Base-by-base conservation (phyloP, 1,140 invertebrate genomes). In the Lucilia cuprina region DNA sequence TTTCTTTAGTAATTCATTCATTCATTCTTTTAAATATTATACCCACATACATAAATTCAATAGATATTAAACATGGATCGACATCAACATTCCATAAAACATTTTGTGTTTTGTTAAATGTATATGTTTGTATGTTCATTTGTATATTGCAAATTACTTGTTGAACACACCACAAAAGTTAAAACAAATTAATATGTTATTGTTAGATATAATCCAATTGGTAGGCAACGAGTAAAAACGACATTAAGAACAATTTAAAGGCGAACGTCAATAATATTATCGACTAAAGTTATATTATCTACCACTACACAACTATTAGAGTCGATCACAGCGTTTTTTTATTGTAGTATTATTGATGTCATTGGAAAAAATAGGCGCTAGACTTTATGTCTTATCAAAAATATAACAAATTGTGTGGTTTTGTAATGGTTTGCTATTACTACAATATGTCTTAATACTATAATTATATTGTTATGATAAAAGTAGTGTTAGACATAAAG, bases 351-450 rank as follows among this genome's bases (percentile, higher is more conserved):
- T 2, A 9, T 75, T 75, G 74, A 75, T 75, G 74, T 77, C 74
- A 41, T 41, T 77, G 50, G 50, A 55, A 14, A 14, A 55, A 55
- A 55, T 55, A 14, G 50, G 50, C 50, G 50, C 50, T 55, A 55
- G 50, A 55, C 50, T 55, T 55, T 77, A 77, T 17, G 35, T 77
- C 74, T 77, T 77, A 77, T 77, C 74, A 77, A 77, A 47, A 41
- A 10, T 75, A 34, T 14, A 17, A 17, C 30, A n/a, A 35, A 41
- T 35, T n/a, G n/a, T 41, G 74, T 77, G 13, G 35, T 41, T 41
- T 30, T 17, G 50, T 55, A 55, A 2, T 55, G 50, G 50, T 55
- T 30, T 17, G 50, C 12, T 77, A 30, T 34, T 35, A 77, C 34
- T 13, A 41, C 1, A 77, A 77, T 14, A 41, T 77, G 74, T 77